Conservation (phyloP, 2,113 vertebrate species). For the Ailurus styani region DNA sequence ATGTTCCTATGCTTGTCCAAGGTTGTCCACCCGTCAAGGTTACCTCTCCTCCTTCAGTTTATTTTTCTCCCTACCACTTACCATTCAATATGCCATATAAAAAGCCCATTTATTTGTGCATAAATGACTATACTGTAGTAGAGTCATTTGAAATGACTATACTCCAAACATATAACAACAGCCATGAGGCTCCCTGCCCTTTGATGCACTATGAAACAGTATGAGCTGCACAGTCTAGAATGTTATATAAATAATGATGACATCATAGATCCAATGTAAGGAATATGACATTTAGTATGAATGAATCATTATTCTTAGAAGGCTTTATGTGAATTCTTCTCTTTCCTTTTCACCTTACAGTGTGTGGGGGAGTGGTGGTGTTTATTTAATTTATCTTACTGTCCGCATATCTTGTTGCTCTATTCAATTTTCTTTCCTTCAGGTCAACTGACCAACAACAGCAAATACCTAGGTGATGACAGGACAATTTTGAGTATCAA, state of each 20-base stretch:
- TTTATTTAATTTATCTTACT: slow-evolving; percentile 12
- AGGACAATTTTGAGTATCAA: not conserved
- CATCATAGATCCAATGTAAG: not conserved
- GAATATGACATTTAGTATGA: slow-evolving; percentile 10
- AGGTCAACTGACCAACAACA: not conserved
- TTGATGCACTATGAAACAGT: not conserved
- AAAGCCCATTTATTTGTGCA: not conserved
- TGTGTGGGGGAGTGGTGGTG: not conserved
- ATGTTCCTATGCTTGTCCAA: not conserved
- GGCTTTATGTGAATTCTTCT: slow-evolving; percentile 36
- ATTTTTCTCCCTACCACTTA: not conserved
- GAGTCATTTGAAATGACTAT: not conserved
- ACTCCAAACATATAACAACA: not conserved
- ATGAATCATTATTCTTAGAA: slow-evolving; percentile 23
- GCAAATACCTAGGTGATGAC: not conserved
- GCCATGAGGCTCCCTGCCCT: not conserved
- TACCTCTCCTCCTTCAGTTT: not conserved
- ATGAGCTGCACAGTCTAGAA: not conserved
- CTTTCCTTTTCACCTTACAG: slow-evolving; percentile 14
- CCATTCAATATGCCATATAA: not conserved
- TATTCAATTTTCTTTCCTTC: slow-evolving; percentile 43
- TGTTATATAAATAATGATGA: not conserved
- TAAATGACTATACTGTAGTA: not conserved
- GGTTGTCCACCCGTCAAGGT: not conserved
- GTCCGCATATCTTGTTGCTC: not conserved